Evolutionary conservation across 2,113 vertebrate species (phyloP).

Genomic region (Ophthalmolycus amberensis): DNA sequence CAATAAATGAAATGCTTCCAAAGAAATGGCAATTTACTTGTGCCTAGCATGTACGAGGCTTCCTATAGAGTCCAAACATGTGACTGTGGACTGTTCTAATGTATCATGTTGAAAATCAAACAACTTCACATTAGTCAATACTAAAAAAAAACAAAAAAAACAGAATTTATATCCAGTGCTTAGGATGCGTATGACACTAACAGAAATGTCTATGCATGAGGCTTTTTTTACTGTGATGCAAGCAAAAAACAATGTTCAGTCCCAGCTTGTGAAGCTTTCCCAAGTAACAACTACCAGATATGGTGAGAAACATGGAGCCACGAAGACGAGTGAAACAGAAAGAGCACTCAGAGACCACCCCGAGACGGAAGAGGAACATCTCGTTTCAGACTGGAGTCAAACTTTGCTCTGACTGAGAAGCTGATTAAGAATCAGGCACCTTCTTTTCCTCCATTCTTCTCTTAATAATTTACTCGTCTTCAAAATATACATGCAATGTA

Average conservation of each 20-base stretch:
- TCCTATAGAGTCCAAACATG: slow-evolving; percentile 89
- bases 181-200: slow-evolving; percentile 90
- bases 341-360: slow-evolving; percentile 79
- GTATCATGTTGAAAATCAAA: slow-evolving; percentile 85
- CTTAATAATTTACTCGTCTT: slow-evolving; percentile 55
- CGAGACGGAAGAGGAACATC: slow-evolving; percentile 29
- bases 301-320: slow-evolving; percentile 80
- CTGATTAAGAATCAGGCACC: slow-evolving; percentile 7
- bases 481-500: slow-evolving; percentile 53
- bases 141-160: slow-evolving; percentile 90
- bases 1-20: slow-evolving; percentile 91
- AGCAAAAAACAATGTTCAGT: slow-evolving; percentile 92
- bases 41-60: slow-evolving; percentile 88
- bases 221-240: slow-evolving; percentile 78
- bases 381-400: slow-evolving; percentile 35
- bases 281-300: slow-evolving; percentile 88
- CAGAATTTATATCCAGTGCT: slow-evolving; percentile 98
- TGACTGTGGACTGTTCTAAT: slow-evolving; percentile 93
- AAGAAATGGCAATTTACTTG: slow-evolving; percentile 90
- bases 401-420: slow-evolving; percentile 48
- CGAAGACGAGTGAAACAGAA: slow-evolving; percentile 60
- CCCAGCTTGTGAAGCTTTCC: slow-evolving; percentile 90
- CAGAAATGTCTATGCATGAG: slow-evolving; percentile 82
- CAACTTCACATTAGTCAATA: slow-evolving; percentile 99
- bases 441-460: slow-evolving; percentile 26